Base-by-base conservation (phyloP, 2,888 invertebrate genomes). In the Plemyria rubiginata region DNA sequence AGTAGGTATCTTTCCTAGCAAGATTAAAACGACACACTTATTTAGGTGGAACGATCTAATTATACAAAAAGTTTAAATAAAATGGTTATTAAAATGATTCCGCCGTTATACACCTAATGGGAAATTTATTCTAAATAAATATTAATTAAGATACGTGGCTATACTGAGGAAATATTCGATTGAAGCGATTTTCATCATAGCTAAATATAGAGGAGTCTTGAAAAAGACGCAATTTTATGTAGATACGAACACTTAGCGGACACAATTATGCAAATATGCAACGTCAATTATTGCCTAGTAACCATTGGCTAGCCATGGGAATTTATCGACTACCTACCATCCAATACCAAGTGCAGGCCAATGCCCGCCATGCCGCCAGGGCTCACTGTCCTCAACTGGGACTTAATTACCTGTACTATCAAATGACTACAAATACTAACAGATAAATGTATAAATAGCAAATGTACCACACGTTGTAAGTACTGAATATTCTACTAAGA, bases 201-300 rank as follows among this genome's bases (percentile, higher is more conserved):
- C 76, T 86, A 87, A 87, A 85, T 87, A 86, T 85, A 86, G 82
- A 82, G 84, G 81, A 83, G 73, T 79, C 78, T 77, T 84, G 82
- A 88, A 90, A 88, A 88, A 88, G 82, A 85, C 76, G 86, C 87
- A 90, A 88, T 90, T 90, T 90, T 87, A 91, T 92, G 90, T 85
- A 91, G 88, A 91, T 90, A 82, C 78, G 71, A 81, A 88, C 88
- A 87, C 90, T 90, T 89, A 87, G 80, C 81, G 82, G 76, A 78
- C 75, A 87, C 87, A 90, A 90, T 91, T 91, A 92, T 91, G 91
- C 86, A 91, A 92, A 91, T 91, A 83, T 79, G 77, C 81, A 71
- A 81, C 80, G 84, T 84, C 84, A 85, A 87, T 90, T 88, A 91
- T 87, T 87, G 85, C 81, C 83, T 83, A 85, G 87, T 88, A 89